A percentile compares a stretch with the other conserved stretches of the same genome.
phyloP scores from a whole-genome alignment of 2,797 vertebrate genomes.

The Synanceia verrucosa region DNA sequence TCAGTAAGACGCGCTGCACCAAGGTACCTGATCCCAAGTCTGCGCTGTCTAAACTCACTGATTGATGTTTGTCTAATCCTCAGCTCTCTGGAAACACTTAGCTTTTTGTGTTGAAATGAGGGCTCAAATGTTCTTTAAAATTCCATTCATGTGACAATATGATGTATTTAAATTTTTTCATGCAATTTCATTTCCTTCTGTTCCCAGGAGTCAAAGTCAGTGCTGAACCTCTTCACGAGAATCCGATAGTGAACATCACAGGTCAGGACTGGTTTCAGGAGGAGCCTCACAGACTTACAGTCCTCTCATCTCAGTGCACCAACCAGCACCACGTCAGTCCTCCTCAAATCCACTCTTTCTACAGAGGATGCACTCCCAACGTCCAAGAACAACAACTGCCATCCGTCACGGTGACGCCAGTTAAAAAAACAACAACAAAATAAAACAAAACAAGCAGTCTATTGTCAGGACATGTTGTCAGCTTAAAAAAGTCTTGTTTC shows the following conservation, averaged over 20 bases:
- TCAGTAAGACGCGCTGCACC: conserved; percentile 88
- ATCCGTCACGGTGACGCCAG: conserved; percentile 54
- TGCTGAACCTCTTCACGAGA: conserved; percentile 87
- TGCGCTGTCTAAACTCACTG: background rate
- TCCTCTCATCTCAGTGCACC: conserved; percentile 30
- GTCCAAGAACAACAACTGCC: conserved; percentile 39
- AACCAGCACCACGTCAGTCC: conserved; percentile 6
- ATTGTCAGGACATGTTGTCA: conserved; percentile 51
- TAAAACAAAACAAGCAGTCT: conserved; percentile 19
- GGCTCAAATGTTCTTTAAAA: too few relatives aligned
- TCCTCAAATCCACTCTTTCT: conserved; percentile 50
- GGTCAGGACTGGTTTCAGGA: conserved; percentile 25
- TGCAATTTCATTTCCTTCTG: background rate
- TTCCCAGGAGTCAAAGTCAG: conserved; percentile 86
- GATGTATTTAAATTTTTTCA: background rate
- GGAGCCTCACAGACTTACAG: conserved; percentile 20
- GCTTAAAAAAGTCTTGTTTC: conserved; percentile 53
- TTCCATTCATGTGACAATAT: too few relatives aligned
- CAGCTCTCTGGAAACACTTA: background rate
- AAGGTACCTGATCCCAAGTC: conserved; percentile 78
- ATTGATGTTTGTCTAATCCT: background rate
- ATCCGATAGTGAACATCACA: conserved; percentile 79
- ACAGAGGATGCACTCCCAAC: conserved; percentile 39
- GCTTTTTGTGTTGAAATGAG: background rate
- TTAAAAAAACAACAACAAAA: conserved; percentile 15